Evolutionary conservation across 2,888 invertebrate species (phyloP), one percentile per base, ranked within the genome.

Genomic region (Perizoma flavofasciatum): DNA sequence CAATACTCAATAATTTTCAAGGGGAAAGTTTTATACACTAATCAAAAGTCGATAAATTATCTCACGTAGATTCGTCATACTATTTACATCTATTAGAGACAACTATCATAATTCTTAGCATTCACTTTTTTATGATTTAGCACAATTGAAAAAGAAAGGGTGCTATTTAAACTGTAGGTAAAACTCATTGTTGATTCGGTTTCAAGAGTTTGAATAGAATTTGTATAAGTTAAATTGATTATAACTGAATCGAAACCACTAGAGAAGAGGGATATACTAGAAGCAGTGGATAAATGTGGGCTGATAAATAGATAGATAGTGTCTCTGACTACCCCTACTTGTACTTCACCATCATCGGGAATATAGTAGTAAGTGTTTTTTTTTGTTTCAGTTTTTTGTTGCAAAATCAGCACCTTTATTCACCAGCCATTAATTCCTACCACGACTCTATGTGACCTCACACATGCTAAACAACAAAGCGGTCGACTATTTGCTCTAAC

Each of bases 31-130:
- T 58, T 41, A 48, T 22, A 39, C 35, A 44, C 40, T 61, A 50
- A 69, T 73, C 59, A 73, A 73, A 63, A 63, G 72, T 73, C 73
- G 69, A 81, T 83, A 82, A 82, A 85, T 83, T 75, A 81, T 79
- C 81, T 83, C 79, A 83, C 70, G 75, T 69, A 62, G 72, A 86
- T 90, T 88, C 84, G 88, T 83, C 83, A 89, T 72, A 82, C 84
- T 83, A 83, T 84, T 88, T 82, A 82, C 78, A 75, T 83, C 74
- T 73, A 83, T 85, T 83, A 78, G 80, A 78, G 69, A 79, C 83
- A 82, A 82, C 83, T 75, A 75, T 75, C 68, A 74, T 74, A 73
- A 77, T 77, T 66, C 69, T 65, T 60, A 59, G 64, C 65, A 64
- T 66, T 66, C 65, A 71, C 69, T 72, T 72, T 73, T 66, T 58